These are phyloP conservation scores for Pelecanoides urinatrix DNA, from an alignment of 2,113 vertebrate genomes.

Conservation along the genomic window DNA sequence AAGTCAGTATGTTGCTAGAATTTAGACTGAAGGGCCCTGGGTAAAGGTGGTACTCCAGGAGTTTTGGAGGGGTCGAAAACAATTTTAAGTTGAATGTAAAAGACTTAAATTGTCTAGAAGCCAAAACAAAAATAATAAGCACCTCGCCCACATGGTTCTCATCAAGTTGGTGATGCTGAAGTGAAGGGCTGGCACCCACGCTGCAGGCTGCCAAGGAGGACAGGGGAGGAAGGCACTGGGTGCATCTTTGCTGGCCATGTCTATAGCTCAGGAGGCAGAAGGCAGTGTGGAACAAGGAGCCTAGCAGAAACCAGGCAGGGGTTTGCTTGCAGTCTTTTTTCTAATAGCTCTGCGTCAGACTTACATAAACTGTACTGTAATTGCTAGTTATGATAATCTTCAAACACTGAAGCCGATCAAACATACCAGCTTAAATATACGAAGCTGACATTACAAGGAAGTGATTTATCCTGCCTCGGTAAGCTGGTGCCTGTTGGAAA, in stretches of 20 bases:
- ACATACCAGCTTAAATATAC: neutral
- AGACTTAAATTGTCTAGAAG: neutral
- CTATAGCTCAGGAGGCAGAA: neutral
- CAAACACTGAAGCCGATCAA: neutral
- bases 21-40: neutral
- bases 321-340: neutral
- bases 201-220: neutral
- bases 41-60: neutral
- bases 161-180: neutral
- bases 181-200: rapidly evolving
- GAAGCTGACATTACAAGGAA: neutral
- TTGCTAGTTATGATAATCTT: neutral
- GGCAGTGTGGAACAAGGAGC: neutral
- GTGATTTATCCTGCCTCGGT: neutral
- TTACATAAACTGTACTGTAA: neutral
- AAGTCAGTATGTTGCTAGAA: neutral
- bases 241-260: neutral
- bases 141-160: neutral
- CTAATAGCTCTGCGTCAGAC: neutral
- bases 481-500: neutral
- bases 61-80: neutral
- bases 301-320: neutral
- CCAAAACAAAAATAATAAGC: neutral
- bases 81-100: neutral
- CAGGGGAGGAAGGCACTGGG: neutral